phyloP scores from a whole-genome alignment of 2,888 invertebrate genomes.

The Trichogramma evanescens region DNA sequence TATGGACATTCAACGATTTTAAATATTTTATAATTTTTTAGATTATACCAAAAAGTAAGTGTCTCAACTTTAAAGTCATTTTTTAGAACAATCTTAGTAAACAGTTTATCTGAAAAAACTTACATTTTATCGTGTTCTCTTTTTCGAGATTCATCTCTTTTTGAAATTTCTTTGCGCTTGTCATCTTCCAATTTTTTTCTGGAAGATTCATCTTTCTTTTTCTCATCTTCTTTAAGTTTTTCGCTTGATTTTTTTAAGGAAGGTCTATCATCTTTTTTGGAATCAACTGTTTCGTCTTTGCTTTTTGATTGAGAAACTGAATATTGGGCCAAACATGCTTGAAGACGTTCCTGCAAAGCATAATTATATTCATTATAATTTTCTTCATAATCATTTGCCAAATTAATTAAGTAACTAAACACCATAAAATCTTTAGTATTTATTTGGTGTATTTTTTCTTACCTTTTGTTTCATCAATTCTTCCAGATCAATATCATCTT shows the following conservation, averaged over 20 bases:
- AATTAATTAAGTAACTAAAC: neutral
- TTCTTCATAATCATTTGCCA: neutral
- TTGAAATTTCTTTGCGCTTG: constrained; percentile 47
- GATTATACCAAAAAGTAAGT: no score
- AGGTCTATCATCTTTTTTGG: constrained; percentile 52
- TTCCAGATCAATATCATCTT: constrained; percentile 80
- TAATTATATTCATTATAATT: neutral
- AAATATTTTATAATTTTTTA: neutral
- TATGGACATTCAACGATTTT: neutral
- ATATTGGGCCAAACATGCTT: constrained; percentile 72
- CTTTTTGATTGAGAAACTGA: constrained; percentile 32
- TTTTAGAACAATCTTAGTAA: neutral
- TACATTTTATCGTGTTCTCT: constrained; percentile 44
- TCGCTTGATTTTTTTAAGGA: constrained; percentile 30
- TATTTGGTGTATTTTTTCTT: constrained; percentile 7
- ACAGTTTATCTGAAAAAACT: neutral
- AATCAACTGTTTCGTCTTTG: constrained; percentile 52
- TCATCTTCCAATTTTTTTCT: constrained; percentile 42
- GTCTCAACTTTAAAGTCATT: neutral
- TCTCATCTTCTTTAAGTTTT: constrained; percentile 43
- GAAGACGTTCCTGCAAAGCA: constrained; percentile 52
- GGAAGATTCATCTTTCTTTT: constrained; percentile 27
- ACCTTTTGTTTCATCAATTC: constrained; percentile 87
- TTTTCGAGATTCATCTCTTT: constrained; percentile 51
- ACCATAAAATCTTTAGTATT: neutral